These are phyloP conservation scores for Diplazon laetatorius DNA, from an alignment of 2,888 invertebrate genomes.

Conservation along the genomic window DNA sequence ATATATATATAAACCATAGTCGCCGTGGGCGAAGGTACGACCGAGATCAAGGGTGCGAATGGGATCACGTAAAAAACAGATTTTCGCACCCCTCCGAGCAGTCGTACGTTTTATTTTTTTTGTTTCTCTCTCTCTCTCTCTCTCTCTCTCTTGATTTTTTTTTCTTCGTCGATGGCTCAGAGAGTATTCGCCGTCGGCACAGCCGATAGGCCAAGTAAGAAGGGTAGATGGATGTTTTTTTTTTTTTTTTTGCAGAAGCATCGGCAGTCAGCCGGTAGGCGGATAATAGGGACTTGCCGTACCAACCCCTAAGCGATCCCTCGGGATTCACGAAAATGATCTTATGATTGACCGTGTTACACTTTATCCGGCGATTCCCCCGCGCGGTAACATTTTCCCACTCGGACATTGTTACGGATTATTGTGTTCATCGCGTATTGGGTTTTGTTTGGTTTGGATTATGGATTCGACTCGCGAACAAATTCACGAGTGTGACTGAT, in stretches of 20 bases:
- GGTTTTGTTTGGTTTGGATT: neutral
- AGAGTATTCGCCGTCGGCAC: constrained; percentile 67
- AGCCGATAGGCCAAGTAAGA: constrained; percentile 64
- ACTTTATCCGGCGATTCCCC: constrained; percentile 76
- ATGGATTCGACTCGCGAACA: no score
- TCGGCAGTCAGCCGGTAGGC: constrained; percentile 45
- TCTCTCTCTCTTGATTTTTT: neutral
- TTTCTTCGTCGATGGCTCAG: constrained; percentile 66
- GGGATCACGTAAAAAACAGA: constrained; percentile 81
- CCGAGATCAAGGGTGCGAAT: constrained; percentile 77
- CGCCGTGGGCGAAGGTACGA: constrained; percentile 69
- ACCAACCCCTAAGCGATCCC: constrained; percentile 78
- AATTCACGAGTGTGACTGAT: no score
- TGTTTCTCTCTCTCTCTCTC: no score
- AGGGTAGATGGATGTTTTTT: constrained; percentile 55
- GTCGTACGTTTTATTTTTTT: constrained; percentile 18
- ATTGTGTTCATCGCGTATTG: constrained; percentile 9
- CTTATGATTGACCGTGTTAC: constrained; percentile 82
- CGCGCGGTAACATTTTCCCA: constrained; percentile 76
- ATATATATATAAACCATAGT: constrained; percentile 53
- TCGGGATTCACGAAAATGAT: constrained; percentile 79
- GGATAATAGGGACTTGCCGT: constrained; percentile 61
- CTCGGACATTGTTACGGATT: constrained; percentile 62
- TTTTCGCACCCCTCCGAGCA: constrained; percentile 74
- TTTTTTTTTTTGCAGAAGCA: no score